Base-by-base conservation (phyloP, 2,888 invertebrate species). In the Stenolophus ochropezus region DNA sequence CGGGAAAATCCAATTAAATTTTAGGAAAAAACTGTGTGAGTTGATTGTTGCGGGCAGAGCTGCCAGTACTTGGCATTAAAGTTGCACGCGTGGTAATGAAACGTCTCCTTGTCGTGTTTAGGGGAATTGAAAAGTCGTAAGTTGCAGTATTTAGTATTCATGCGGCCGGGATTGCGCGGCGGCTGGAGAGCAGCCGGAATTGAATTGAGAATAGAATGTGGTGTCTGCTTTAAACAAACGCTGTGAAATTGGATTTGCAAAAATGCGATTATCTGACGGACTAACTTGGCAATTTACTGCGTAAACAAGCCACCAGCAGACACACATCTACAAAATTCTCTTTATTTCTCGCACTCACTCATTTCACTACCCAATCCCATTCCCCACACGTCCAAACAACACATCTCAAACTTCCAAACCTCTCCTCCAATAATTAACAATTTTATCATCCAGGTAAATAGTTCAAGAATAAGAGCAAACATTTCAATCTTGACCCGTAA, bases 71-170 rank as follows among this genome's bases (percentile, higher is more conserved):
- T 11, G 33, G 33, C 33, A 42, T 42, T 42, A 42, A 42, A 42
- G 8, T 42, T 42, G 6, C 33, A 42, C 4, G 2, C 23, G n/a
- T 14, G 8, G 20, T 61, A 61, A 61, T 61, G 61, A 61, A 61
- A 61, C 25, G 61, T 61, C 61, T 61, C 25, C 61, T 61, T 21
- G 8, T 23, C 14, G 23, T 61, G 61, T 61, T 61, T 61, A 61
- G 61, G 14, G 14, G 14, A 25, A 61, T 61, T 61, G 61, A 61
- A 61, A 61, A 25, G 61, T 61, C 61, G 61, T 61, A 61, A 61
- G 61, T 61, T 61, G 4, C 14, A 25, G 23, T 61, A 23, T 61
- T 61, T 61, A 61, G 14, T 61, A 61, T 61, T 61, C 61, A 61
- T 61, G 61, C 61, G 33, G 33, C 33, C 33, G 4, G 33, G 33